Percentiles rank a stretch among this genome's conserved stretches.
Conservation (phyloP, 2,113 vertebrate genomes). For the Chaetops frenatus region DNA sequence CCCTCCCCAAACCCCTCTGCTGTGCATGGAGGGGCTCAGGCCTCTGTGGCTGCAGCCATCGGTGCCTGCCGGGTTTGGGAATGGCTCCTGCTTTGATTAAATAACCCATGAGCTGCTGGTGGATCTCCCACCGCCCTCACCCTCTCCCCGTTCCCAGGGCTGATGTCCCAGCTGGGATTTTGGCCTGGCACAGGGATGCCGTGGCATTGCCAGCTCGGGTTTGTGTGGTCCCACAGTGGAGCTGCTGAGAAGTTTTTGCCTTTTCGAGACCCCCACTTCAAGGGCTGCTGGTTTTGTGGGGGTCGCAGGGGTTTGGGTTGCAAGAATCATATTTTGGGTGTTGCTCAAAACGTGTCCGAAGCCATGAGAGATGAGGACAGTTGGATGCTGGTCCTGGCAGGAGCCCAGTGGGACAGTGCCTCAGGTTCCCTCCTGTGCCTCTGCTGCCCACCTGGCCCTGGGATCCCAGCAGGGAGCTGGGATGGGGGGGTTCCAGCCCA, state of each 20-base stretch:
- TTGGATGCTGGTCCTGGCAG: not conserved
- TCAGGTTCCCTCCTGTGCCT: not conserved
- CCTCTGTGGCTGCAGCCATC: not conserved
- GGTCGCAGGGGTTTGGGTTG: not conserved
- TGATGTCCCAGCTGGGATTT: not conserved
- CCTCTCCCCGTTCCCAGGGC: not conserved
- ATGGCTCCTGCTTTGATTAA: accelerated
- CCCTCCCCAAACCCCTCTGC: not conserved
- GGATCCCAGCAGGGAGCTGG: not conserved
- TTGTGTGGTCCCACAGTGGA: accelerated
- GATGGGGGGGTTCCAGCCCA: not conserved
- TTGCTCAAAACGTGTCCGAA: not conserved
- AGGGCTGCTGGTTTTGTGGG: not conserved
- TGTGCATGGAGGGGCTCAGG: not conserved
- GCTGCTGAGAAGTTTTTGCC: not conserved
- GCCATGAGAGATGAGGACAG: not conserved
- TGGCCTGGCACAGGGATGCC: accelerated
- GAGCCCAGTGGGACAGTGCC: accelerated
- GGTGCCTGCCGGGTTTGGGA: not conserved
- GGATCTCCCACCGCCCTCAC: not conserved
- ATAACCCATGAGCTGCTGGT: not conserved
- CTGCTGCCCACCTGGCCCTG: not conserved
- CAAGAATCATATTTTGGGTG: accelerated
- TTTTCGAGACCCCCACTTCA: not conserved
- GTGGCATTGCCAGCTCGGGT: not conserved